Evolutionary conservation across 23 tunicate genomes (phyloP), one percentile per base, ranked within the genome.

Genomic region (Halocynthia aurantium): DNA sequence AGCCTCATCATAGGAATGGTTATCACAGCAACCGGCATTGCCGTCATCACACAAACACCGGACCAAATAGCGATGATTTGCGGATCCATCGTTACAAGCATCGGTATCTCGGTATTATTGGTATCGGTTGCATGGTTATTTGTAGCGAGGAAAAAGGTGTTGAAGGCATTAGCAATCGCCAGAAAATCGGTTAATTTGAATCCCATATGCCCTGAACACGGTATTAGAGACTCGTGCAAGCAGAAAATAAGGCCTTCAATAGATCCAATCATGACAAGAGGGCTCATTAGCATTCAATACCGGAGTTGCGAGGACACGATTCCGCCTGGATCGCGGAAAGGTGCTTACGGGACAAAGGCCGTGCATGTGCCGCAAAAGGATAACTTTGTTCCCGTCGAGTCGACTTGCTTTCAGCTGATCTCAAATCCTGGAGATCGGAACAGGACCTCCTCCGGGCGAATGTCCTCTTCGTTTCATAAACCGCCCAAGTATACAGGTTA

Each of bases 321-420:
- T 10, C 70, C 70, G 70, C 44, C 44, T 31, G 70, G 70, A 20
- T 65, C 31, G 10, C 22, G 31, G 31, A 65, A 65, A 65, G 19
- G 10, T 11, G 31, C 19, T 65, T 49, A 40, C 10, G 70, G 70
- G 49, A 65, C 70, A 65, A 65, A 65, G 6, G 22, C 70, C 10
- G 70, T 65, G 70, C 70, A 49, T 20, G 70, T 65, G 22, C 70
- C 70, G 70, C 70, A 40, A 10, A 15, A 40, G 22, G 70, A 65
- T 20, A 49, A 49, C 31, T 65, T 65, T 65, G 31, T 49, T 10
- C 19, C 70, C n/a, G 70, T 65, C 9, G 70, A 65, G 31, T 65
- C 70, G 19, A 65, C 70, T 65, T 65, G 70, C 31, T 65, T 65
- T 65, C 70, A 65, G 19, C 6, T 65, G 70, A 65, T 65, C 22